These are phyloP conservation scores for Sinocyclocheilus anophthalmus DNA, from an alignment of 2,113 vertebrate genomes.

Conservation along the genomic window DNA sequence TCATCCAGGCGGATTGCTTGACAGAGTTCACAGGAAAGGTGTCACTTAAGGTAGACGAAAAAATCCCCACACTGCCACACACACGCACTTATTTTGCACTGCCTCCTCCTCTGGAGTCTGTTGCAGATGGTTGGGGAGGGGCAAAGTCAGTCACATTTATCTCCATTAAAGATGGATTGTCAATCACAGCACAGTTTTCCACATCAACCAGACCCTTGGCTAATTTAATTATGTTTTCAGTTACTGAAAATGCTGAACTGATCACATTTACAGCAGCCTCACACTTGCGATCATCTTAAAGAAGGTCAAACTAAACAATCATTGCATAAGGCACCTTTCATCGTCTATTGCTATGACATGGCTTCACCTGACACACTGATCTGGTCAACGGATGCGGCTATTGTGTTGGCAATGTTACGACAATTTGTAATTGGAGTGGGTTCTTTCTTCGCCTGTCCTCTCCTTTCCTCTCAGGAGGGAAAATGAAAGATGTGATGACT, in stretches of 20 bases:
- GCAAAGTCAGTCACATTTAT: constrained; percentile 67
- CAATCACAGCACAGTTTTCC: constrained; percentile 50
- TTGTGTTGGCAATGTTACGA: constrained; percentile 30
- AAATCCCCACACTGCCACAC: constrained; percentile 4
- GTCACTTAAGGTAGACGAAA: constrained; percentile 54
- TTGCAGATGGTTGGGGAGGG: constrained; percentile 71
- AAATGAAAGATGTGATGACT: constrained; percentile 51
- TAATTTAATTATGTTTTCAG: not conserved
- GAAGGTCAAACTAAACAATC: constrained; percentile 21
- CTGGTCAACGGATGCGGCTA: constrained; percentile 42
- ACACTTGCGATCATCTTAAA: no score
- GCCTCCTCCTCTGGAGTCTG: constrained; percentile 50
- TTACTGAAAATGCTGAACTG: not conserved
- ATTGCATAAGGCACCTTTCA: not conserved
- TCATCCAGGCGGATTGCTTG: constrained; percentile 66
- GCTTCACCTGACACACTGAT: constrained; percentile 39
- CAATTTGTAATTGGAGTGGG: constrained; percentile 34
- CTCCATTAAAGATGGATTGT: constrained; percentile 69
- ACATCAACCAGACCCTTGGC: not conserved
- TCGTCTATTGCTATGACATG: constrained; percentile 23
- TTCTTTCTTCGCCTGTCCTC: constrained; percentile 13
- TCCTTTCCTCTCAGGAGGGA: not conserved
- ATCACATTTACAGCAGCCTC: not conserved
- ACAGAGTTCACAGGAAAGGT: constrained; percentile 71
- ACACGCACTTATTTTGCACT: not conserved